phyloP scores from a whole-genome alignment of 2,797 vertebrate species.

The Amazona finschi region DNA sequence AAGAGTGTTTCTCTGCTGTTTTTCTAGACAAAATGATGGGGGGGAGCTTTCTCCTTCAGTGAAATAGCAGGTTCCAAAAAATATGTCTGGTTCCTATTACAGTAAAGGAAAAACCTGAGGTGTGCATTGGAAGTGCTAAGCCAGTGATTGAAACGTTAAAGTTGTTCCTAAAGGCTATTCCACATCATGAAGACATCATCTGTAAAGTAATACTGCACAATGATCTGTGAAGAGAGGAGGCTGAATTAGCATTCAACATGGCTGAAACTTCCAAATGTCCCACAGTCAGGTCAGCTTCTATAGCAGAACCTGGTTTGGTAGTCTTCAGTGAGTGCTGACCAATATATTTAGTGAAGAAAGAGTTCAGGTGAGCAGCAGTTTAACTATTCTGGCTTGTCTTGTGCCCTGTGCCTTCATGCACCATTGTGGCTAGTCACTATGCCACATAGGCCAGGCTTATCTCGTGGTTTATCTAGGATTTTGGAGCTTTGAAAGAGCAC shows the following conservation, averaged over 20 bases:
- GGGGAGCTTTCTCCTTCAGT: slow-evolving; percentile 32
- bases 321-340: neutral
- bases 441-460: accelerated
- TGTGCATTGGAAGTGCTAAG: slow-evolving; percentile 68
- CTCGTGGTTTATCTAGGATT: neutral
- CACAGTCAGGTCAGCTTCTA: neutral
- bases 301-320: neutral
- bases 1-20: neutral
- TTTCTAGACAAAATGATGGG: slow-evolving; percentile 36
- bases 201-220: slow-evolving; percentile 54
- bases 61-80: slow-evolving; percentile 51
- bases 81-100: slow-evolving; percentile 66
- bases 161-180: slow-evolving; percentile 55
- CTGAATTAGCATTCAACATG: neutral
- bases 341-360: neutral
- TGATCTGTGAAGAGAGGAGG: slow-evolving; percentile 45
- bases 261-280: slow-evolving; percentile 9
- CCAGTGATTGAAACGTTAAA: slow-evolving; percentile 67
- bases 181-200: slow-evolving; percentile 67
- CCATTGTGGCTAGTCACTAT: accelerated
- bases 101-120: slow-evolving; percentile 59
- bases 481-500: neutral
- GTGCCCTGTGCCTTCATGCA: neutral
- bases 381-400: neutral
- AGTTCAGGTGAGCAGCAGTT: neutral